Percentiles rank a stretch among this genome's conserved stretches.
Conservation (phyloP, 2,113 vertebrate species). For the Gopherus evgoodei region DNA sequence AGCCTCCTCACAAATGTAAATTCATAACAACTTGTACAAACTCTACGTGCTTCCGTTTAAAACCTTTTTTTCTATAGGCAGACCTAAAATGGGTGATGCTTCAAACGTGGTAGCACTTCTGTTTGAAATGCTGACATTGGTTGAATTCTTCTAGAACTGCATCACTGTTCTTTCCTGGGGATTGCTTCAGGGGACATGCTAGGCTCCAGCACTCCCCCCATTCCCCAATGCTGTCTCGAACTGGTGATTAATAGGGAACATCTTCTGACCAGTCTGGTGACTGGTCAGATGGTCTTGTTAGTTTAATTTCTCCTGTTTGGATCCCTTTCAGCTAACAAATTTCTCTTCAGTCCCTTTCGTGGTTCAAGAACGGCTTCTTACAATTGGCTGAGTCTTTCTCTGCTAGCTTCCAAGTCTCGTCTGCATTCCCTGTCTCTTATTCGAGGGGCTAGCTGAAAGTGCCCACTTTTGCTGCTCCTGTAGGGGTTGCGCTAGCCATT, state of each 20-base stretch:
- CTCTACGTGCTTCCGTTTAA: neutral
- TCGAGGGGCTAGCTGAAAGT: neutral
- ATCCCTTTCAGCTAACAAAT: neutral
- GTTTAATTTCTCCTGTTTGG: neutral
- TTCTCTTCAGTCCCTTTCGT: neutral
- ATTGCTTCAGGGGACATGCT: neutral
- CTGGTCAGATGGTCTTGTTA: neutral
- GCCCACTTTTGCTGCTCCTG: neutral
- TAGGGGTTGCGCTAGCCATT: neutral
- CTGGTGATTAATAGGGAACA: neutral
- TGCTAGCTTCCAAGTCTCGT: neutral
- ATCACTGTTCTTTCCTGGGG: fast-evolving
- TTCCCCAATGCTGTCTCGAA: neutral
- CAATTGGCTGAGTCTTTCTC: neutral
- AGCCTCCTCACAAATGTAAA: conserved; percentile 41
- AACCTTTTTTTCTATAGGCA: neutral
- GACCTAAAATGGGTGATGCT: neutral
- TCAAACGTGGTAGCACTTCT: fast-evolving
- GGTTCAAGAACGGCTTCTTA: neutral
- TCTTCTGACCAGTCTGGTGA: neutral
- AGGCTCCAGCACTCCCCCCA: neutral
- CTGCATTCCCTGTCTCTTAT: neutral
- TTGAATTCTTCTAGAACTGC: neutral
- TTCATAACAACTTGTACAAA: conserved; percentile 32
- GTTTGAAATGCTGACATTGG: neutral